Evolutionary conservation across 1,140 invertebrate genomes (phyloP).

Genomic region (Drosophila kohkoa): DNA sequence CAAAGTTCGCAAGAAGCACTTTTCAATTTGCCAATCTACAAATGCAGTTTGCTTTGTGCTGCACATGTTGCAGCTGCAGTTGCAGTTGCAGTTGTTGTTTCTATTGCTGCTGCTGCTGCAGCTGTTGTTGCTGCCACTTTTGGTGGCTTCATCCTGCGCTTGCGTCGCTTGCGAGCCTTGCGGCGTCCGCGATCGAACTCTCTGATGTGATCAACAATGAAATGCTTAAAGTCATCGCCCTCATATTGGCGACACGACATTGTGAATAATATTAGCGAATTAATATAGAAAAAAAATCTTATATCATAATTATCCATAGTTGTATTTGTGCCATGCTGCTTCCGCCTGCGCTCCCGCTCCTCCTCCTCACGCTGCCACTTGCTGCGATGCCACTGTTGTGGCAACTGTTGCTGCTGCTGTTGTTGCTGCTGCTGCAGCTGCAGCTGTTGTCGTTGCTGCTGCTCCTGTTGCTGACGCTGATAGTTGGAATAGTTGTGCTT

Average conservation of each 20-base stretch:
- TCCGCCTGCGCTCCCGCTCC: background rate
- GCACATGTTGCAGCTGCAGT: conserved; percentile 5
- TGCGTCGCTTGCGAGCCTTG: conserved; percentile 75
- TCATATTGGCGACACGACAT: conserved; percentile 73
- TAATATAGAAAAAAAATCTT: conserved; percentile 83
- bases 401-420: background rate
- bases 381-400: background rate
- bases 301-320: conserved; percentile 67
- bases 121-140: conserved; percentile 30
- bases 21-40: background rate
- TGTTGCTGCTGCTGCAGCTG: conserved; percentile 1
- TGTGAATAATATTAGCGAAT: conserved; percentile 76
- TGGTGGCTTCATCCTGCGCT: conserved; percentile 44
- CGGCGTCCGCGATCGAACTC: conserved; percentile 76
- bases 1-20: background rate
- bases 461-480: conserved; percentile 20
- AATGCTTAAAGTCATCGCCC: conserved; percentile 74
- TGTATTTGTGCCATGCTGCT: conserved; percentile 27
- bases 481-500: conserved; percentile 59
- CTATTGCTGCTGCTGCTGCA: background rate
- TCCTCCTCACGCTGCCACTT: conserved; percentile 7
- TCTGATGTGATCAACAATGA: conserved; percentile 69
- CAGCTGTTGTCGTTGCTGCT: conserved; percentile 4
- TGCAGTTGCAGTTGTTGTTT: background rate
- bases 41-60: conserved; percentile 21